Conservation (phyloP, 2,888 invertebrate species). For the Ceriagrion tenellum region DNA sequence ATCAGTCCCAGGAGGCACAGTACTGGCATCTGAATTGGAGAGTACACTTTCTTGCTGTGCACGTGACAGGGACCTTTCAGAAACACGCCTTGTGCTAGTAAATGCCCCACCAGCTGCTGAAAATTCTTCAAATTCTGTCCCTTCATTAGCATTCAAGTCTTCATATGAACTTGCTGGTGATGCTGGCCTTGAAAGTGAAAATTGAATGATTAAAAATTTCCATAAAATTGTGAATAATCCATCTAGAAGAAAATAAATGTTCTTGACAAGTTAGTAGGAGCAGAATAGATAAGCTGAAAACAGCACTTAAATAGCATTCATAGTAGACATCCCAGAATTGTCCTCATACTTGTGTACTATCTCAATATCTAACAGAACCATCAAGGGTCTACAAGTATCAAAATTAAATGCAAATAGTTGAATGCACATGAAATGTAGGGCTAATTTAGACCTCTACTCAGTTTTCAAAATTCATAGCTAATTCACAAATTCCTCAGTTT, state of each 20-base stretch:
- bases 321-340: no score
- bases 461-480: no score
- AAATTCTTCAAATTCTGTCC: conserved; percentile 64
- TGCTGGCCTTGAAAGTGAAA: conserved; percentile 76
- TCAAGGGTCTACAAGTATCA: no score
- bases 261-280: no score
- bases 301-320: no score
- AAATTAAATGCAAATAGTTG: no score
- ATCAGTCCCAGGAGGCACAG: conserved; percentile 68
- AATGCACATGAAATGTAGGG: no score
- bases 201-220: not conserved
- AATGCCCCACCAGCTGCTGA: conserved; percentile 3
- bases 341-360: no score
- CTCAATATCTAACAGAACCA: no score
- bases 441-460: no score
- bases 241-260: not conserved
- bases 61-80: conserved; percentile 80
- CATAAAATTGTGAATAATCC: not conserved
- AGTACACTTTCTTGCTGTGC: conserved; percentile 76
- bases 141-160: conserved; percentile 79
- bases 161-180: conserved; percentile 84
- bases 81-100: not conserved
- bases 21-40: conserved; percentile 71
- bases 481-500: no score
- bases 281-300: no score